Evolutionary conservation across 35 echinoderm and acorn worm species (phyloP).

Genomic region (Hemicentrotus pulcherrimus): DNA sequence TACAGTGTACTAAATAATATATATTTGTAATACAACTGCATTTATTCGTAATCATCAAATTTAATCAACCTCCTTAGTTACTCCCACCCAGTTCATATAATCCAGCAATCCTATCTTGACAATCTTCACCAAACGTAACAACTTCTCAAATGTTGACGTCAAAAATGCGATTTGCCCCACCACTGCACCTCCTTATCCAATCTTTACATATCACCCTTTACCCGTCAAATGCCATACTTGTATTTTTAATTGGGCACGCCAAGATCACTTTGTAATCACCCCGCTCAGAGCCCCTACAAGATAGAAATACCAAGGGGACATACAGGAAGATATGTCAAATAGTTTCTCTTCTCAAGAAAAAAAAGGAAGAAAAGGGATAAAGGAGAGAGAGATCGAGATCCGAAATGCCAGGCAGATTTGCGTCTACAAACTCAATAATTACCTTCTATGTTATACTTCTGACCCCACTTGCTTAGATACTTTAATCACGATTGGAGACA

Average conservation of each 20-base stretch:
- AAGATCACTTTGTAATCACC: slow-evolving; percentile 28
- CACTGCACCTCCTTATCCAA: not conserved
- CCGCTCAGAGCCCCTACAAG: not conserved
- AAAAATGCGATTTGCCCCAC: not conserved
- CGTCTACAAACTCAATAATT: slow-evolving; percentile 27
- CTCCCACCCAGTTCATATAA: not conserved
- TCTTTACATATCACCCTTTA: not conserved
- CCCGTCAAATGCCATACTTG: not conserved
- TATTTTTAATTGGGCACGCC: slow-evolving; percentile 36
- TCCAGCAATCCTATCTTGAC: not conserved
- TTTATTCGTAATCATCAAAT: not conserved
- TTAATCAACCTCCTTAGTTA: not conserved
- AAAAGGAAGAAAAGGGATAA: not conserved
- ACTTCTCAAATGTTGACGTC: not conserved
- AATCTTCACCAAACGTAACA: not conserved
- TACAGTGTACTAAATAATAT: too few relatives aligned
- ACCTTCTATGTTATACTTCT: slow-evolving; percentile 8
- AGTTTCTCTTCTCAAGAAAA: not conserved
- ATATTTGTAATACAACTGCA: too few relatives aligned
- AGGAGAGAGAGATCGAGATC: not conserved
- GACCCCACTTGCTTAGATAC: not conserved
- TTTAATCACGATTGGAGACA: slow-evolving; percentile 16
- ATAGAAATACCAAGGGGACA: slow-evolving; percentile 24
- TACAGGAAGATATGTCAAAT: slow-evolving; percentile 5
- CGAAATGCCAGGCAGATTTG: slow-evolving; percentile 7